Evolutionary conservation across 1,140 invertebrate genomes (phyloP).

Genomic region (Thaumetopoea pityocampa): DNA sequence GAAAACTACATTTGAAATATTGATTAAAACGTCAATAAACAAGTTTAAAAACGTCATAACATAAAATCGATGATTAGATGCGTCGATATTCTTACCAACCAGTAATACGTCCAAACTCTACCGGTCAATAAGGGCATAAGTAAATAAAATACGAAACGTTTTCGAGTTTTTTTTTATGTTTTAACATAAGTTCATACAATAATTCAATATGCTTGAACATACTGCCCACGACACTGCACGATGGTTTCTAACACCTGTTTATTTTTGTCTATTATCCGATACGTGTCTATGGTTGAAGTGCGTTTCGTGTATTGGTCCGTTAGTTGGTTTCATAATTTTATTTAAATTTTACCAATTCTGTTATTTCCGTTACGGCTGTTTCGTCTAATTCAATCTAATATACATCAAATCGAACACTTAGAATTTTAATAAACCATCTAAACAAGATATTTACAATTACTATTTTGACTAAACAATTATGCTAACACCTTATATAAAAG

Average conservation of each 20-base stretch:
- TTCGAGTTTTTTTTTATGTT: conserved; percentile 65
- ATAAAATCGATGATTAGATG: too few species aligned
- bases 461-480: conserved; percentile 70
- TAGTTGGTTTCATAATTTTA: conserved; percentile 57
- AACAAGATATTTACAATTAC: conserved; percentile 71
- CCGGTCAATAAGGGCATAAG: neutral
- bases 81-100: too few species aligned
- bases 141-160: conserved; percentile 49
- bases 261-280: conserved; percentile 31
- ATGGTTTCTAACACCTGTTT: conserved; percentile 37
- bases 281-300: conserved; percentile 47
- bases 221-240: conserved; percentile 50
- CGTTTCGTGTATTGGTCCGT: conserved; percentile 66
- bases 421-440: conserved; percentile 68
- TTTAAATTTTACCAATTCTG: conserved; percentile 45
- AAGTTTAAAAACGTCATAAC: too few species aligned
- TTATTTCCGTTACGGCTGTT: conserved; percentile 41
- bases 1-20: too few species aligned
- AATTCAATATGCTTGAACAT: conserved; percentile 66
- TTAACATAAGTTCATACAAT: conserved; percentile 72
- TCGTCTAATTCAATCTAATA: conserved; percentile 60
- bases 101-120: too few species aligned
- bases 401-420: conserved; percentile 70
- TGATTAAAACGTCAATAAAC: too few species aligned
- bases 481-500: conserved; percentile 68